phyloP scores from a whole-genome alignment of 2,797 vertebrate species.

The Pitangus sulphuratus region DNA sequence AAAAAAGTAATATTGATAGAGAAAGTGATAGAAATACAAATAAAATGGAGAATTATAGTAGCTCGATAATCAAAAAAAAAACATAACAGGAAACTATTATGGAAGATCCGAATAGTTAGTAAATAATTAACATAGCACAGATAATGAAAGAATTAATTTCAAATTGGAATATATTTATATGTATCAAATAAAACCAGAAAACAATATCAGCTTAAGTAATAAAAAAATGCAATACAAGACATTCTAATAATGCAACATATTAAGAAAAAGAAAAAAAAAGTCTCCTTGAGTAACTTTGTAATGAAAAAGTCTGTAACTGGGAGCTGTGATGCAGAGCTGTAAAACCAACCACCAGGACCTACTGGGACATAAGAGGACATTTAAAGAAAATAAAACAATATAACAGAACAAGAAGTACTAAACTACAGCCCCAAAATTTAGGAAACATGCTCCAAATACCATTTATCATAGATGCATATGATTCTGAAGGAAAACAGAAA shows the following conservation, averaged over 20 bases:
- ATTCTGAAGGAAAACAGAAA: not conserved
- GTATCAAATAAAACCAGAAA: not conserved
- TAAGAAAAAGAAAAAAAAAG: not conserved
- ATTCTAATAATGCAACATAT: not conserved
- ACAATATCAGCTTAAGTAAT: not conserved
- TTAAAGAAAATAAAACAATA: not conserved
- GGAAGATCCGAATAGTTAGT: not conserved
- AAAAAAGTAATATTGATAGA: not conserved
- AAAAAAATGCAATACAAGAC: not conserved
- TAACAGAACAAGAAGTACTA: not conserved
- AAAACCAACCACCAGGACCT: not conserved
- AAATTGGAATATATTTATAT: not conserved
- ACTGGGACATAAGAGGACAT: not conserved
- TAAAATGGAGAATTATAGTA: not conserved
- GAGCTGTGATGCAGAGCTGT: not conserved
- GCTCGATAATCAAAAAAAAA: not conserved
- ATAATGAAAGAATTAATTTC: not conserved
- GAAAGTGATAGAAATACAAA: not conserved
- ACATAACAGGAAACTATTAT: not conserved
- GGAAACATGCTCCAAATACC: not conserved
- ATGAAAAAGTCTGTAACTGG: not conserved
- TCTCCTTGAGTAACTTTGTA: not conserved
- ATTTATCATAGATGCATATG: not conserved
- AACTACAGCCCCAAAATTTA: not conserved
- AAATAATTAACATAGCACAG: not conserved